phyloP scores from a whole-genome alignment of 2,888 invertebrate species.

The Aromia moschata region DNA sequence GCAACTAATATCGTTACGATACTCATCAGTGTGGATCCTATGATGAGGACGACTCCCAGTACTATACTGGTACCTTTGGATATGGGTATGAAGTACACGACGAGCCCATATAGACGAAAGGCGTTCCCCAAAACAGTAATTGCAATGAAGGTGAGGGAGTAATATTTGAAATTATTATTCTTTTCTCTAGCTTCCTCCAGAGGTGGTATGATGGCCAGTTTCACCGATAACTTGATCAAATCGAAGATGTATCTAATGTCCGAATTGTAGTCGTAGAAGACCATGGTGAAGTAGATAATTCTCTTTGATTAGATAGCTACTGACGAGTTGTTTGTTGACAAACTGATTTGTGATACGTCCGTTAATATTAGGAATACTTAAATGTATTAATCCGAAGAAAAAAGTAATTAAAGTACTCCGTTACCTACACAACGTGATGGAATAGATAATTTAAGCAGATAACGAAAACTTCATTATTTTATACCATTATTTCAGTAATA shows the following conservation, averaged over 20 bases:
- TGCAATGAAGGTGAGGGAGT: conserved; percentile 15
- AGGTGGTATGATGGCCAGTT: conserved; percentile 28
- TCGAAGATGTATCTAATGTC: conserved; percentile 28
- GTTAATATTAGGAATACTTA: no score
- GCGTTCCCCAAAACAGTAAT: conserved; percentile 18
- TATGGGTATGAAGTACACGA: conserved; percentile 18
- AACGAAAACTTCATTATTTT: no score
- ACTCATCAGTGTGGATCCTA: conserved; percentile 17
- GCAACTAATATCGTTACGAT: conserved; percentile 29
- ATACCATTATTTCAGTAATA: no score
- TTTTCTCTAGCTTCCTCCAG: conserved; percentile 23
- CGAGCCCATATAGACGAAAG: conserved; percentile 23
- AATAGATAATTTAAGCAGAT: no score
- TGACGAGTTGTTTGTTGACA: no score
- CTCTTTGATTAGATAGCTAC: no score
- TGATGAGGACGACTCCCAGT: conserved; percentile 20
- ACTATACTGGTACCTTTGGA: conserved; percentile 24
- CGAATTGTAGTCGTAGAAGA: conserved; percentile 18
- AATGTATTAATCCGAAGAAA: no score
- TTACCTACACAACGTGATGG: no score
- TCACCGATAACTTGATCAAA: conserved; percentile 32
- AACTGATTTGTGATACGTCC: no score
- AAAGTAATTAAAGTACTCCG: no score
- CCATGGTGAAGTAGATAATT: no score
- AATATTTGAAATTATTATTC: conserved; percentile 24